Conservation (phyloP, 2,888 invertebrate species). For the Tolmerus cingulatus region DNA sequence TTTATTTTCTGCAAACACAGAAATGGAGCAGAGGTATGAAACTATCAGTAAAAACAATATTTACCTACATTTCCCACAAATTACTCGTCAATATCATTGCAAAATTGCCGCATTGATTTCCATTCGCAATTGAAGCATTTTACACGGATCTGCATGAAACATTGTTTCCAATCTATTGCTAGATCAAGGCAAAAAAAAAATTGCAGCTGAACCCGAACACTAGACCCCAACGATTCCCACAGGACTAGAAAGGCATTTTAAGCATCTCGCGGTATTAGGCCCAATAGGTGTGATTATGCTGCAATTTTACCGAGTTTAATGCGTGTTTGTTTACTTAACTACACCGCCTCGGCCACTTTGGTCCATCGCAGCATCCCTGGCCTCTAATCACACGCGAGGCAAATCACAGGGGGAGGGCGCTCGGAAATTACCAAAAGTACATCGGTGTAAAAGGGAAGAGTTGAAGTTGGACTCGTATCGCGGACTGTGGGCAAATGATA, state of each 20-base stretch:
- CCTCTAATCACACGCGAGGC: neutral
- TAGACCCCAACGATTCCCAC: neutral
- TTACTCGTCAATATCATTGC: neutral
- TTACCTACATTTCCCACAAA: neutral
- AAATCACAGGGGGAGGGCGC: neutral
- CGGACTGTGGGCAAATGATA: neutral
- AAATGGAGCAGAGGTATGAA: neutral
- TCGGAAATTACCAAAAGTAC: conserved; percentile 2
- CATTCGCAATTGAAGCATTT: neutral
- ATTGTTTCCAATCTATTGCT: neutral
- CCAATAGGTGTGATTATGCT: neutral
- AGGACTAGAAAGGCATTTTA: neutral
- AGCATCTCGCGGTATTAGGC: neutral
- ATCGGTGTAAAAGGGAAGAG: neutral
- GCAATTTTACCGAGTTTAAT: neutral
- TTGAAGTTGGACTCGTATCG: neutral
- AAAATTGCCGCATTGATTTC: neutral
- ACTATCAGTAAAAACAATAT: neutral
- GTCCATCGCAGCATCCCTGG: neutral
- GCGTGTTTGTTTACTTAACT: neutral
- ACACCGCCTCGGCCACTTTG: neutral
- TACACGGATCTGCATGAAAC: neutral
- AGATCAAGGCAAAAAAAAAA: neutral
- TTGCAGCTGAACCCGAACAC: neutral
- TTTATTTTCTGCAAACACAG: neutral